Evolutionary conservation across 2,888 invertebrate species (phyloP).

Genomic region (Stenurella melanura): DNA sequence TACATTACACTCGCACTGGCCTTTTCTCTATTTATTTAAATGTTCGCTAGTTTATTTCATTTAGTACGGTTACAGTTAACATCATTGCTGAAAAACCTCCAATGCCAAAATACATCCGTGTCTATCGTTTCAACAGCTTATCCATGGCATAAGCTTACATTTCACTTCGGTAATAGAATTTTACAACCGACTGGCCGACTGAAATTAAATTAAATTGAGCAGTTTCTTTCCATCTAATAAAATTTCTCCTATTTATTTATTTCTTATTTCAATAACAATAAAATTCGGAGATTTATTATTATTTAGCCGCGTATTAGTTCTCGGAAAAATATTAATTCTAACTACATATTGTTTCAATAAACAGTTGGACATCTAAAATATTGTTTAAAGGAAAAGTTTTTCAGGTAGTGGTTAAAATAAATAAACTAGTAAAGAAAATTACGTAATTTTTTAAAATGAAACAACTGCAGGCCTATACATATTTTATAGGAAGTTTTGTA

Average conservation of each 20-base stretch:
- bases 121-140: slow-evolving; percentile 23
- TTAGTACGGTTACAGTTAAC: slow-evolving; percentile 16
- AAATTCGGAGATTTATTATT: not conserved
- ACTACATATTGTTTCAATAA: not conserved
- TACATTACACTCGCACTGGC: slow-evolving; percentile 63
- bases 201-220: not conserved
- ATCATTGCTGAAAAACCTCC: slow-evolving; percentile 30
- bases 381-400: not conserved
- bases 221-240: not conserved
- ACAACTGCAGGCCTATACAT: too few relatives aligned
- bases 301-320: not conserved
- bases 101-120: slow-evolving; percentile 29
- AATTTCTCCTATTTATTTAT: not conserved
- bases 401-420: too few relatives aligned
- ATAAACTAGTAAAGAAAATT: too few relatives aligned
- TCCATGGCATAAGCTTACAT: not conserved
- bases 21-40: slow-evolving; percentile 62
- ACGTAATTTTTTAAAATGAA: too few relatives aligned
- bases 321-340: not conserved
- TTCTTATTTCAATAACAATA: not conserved
- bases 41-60: slow-evolving; percentile 39
- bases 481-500: too few relatives aligned
- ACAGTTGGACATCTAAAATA: not conserved
- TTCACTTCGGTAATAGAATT: not conserved
- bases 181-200: not conserved